phyloP scores from a whole-genome alignment of 2,113 vertebrate species.

The Dasyurus viverrinus region DNA sequence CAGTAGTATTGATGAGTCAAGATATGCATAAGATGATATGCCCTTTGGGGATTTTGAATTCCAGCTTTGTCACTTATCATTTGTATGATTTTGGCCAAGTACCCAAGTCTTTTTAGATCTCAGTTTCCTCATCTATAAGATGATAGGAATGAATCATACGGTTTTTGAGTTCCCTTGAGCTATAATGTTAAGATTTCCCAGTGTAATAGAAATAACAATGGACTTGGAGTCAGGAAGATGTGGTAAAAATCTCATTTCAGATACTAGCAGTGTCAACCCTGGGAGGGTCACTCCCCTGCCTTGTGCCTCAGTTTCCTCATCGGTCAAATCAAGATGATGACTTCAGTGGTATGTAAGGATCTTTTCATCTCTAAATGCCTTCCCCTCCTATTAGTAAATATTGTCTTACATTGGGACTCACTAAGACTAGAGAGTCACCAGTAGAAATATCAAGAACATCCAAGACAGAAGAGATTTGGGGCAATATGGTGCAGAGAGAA shows the following conservation, averaged over 20 bases:
- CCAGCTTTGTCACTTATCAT: background rate
- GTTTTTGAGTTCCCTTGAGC: background rate
- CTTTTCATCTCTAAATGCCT: background rate
- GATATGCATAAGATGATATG: background rate
- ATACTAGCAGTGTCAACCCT: background rate
- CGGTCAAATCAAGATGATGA: background rate
- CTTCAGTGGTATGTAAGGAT: background rate
- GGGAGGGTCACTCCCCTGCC: background rate
- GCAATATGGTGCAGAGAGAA: background rate
- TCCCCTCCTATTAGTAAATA: background rate
- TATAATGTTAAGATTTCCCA: background rate
- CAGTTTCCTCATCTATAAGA: background rate
- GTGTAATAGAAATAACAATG: background rate
- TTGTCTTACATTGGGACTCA: background rate
- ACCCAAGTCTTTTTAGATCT: background rate
- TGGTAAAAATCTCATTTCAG: background rate
- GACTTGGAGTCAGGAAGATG: background rate
- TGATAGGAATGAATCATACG: background rate
- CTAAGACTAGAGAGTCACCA: background rate
- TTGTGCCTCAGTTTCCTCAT: background rate
- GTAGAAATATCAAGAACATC: background rate
- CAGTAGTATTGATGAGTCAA: background rate
- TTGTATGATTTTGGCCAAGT: background rate
- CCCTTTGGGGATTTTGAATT: background rate
- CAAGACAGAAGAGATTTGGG: background rate